Evolutionary conservation across 92 coral and sea anemone genomes (phyloP).

Genomic region (Pocillopora grandis): DNA sequence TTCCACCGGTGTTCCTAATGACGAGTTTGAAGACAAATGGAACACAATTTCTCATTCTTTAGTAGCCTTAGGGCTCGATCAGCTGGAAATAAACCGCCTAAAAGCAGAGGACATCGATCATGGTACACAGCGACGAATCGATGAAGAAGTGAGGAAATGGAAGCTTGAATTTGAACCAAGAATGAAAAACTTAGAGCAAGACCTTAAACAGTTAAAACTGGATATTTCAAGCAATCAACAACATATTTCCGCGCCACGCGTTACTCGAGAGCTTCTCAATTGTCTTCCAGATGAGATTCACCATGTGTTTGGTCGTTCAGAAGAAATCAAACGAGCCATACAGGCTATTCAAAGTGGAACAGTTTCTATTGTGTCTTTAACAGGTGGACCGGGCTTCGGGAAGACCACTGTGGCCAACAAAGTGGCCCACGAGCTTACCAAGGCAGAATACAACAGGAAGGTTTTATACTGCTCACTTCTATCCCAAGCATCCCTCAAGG

Average conservation of each 20-base stretch:
- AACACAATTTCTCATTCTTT: constrained; percentile 16
- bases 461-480: constrained; percentile 28
- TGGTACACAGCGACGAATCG: not conserved
- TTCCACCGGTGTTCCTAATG: constrained; percentile 9
- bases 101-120: constrained; percentile 34
- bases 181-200: not conserved
- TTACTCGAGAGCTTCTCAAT: not conserved
- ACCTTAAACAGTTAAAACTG: not conserved
- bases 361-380: constrained; percentile 17
- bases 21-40: constrained; percentile 39
- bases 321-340: constrained; percentile 8
- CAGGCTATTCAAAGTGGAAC: constrained; percentile 2
- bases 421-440: constrained; percentile 22
- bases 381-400: not conserved
- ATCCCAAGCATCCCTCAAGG: constrained; percentile 6
- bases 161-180: constrained; percentile 17
- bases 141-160: not conserved
- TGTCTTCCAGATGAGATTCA: constrained; percentile 28
- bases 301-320: constrained; percentile 24
- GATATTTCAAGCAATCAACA: not conserved
- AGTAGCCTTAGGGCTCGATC: constrained; percentile 33
- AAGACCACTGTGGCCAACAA: constrained; percentile 41
- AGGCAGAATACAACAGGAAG: not conserved
- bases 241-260: too few species aligned
- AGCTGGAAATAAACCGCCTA: constrained; percentile 30